Percentiles rank a stretch among this genome's conserved stretches.
Evolutionary conservation across 2,888 invertebrate genomes (phyloP).

Genomic region (Geotrupes spiniger): DNA sequence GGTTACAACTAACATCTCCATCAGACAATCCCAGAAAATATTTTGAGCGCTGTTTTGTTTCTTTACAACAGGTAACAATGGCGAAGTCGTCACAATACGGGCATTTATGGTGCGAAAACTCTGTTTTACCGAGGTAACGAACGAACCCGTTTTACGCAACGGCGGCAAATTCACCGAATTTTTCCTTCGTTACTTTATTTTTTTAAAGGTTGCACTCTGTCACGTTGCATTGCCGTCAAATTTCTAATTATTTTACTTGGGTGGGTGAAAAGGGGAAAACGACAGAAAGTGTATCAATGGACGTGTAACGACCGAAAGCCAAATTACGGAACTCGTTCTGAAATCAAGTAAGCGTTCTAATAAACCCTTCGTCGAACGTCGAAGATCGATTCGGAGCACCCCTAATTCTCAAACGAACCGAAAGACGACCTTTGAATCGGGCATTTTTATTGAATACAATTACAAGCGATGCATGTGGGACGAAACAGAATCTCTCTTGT

Average conservation of each 20-base stretch:
- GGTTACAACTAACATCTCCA: constrained; percentile 20
- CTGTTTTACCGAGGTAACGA: no score
- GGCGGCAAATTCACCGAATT: no score
- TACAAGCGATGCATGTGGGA: not conserved
- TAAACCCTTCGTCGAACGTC: constrained; percentile 12
- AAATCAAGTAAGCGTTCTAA: constrained; percentile 19
- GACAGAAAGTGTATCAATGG: no score
- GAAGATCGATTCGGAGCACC: constrained; percentile 16
- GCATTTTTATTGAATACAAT: constrained; percentile 14
- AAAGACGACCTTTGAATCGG: constrained; percentile 10
- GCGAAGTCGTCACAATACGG: no score
- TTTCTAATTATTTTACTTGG: no score
- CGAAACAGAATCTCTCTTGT: not conserved
- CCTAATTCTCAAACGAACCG: constrained; percentile 16
- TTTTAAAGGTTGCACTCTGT: no score
- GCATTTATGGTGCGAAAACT: no score
- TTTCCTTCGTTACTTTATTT: no score
- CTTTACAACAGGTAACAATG: no score
- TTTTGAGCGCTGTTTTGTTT: not conserved
- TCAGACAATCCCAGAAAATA: constrained; percentile 18
- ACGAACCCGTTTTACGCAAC: no score
- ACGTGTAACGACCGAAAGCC: constrained; percentile 1
- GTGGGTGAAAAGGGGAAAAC: no score
- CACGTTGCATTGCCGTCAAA: no score
- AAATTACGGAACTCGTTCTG: constrained; percentile 11